Evolutionary conservation across 2,113 vertebrate genomes (phyloP).

Genomic region (Pachypanchax playfairii): DNA sequence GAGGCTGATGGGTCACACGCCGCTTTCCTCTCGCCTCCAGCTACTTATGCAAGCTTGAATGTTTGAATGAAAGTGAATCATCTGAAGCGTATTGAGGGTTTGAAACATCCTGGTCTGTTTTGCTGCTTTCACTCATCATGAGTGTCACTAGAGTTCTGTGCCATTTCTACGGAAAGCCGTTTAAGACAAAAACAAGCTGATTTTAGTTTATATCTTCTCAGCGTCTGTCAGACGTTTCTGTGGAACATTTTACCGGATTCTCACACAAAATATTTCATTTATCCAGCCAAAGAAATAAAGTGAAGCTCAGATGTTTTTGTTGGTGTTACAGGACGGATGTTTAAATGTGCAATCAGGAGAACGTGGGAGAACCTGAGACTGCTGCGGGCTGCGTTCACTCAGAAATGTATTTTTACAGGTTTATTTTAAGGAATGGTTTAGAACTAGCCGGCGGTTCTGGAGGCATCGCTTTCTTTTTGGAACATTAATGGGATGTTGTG

Average conservation of each 20-base stretch:
- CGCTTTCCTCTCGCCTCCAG: not conserved
- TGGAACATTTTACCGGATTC: not conserved
- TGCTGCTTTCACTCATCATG: conserved; percentile 30
- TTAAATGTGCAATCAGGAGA: conserved; percentile 56
- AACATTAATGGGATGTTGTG: conserved; percentile 33
- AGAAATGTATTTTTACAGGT: conserved; percentile 9
- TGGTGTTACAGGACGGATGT: not conserved
- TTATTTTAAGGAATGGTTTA: not conserved
- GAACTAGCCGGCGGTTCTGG: no score
- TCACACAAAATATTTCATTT: not conserved
- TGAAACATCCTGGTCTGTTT: conserved; percentile 44
- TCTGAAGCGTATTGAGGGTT: conserved; percentile 37
- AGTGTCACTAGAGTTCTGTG: no score
- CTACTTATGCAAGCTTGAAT: conserved; percentile 30
- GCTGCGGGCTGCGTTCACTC: conserved; percentile 24
- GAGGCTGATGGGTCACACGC: no score
- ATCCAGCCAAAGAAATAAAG: conserved; percentile 41
- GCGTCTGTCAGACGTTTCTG: no score
- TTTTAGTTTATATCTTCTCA: conserved; percentile 7
- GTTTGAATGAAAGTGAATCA: conserved; percentile 21
- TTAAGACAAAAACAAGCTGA: not conserved
- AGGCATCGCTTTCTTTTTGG: no score
- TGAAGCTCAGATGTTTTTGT: not conserved
- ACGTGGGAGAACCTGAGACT: conserved; percentile 6
- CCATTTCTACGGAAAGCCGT: conserved; percentile 36